phyloP scores from a whole-genome alignment of 2,797 vertebrate species.

The Sciurus vulgaris region DNA sequence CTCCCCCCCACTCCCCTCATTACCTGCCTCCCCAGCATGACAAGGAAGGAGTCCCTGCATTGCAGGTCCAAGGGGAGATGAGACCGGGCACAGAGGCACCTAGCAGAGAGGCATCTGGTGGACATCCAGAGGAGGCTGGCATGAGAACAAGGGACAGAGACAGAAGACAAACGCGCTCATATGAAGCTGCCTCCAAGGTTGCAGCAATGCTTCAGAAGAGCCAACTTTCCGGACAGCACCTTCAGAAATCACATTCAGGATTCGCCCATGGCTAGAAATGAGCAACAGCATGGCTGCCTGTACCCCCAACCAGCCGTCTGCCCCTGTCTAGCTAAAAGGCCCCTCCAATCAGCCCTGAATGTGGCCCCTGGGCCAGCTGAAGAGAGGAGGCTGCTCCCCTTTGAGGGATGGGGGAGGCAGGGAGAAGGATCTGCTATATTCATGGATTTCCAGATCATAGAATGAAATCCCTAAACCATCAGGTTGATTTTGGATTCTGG shows the following conservation, averaged over 20 bases:
- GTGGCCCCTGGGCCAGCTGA: background rate
- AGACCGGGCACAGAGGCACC: background rate
- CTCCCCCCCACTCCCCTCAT: background rate
- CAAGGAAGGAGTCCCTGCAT: background rate
- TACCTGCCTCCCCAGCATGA: background rate
- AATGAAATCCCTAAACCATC: constrained; percentile 19
- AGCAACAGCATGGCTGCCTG: background rate
- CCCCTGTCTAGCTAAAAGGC: constrained; percentile 66
- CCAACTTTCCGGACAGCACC: constrained; percentile 18
- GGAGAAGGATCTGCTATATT: background rate
- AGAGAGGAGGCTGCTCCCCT: background rate
- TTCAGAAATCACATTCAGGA: background rate
- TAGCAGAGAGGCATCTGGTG: background rate
- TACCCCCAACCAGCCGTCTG: constrained; percentile 75
- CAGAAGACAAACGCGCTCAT: background rate
- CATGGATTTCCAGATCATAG: background rate
- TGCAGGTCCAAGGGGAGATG: background rate
- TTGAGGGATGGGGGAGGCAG: background rate
- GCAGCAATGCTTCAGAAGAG: background rate
- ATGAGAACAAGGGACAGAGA: constrained; percentile 51
- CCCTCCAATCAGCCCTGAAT: constrained; percentile 57
- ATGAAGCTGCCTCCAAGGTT: background rate
- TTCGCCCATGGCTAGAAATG: constrained; percentile 73
- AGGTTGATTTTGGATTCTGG: constrained; percentile 78
- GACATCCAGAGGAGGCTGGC: background rate